Conservation (phyloP, 2,113 vertebrate species). For the Nansenia antarctica region DNA sequence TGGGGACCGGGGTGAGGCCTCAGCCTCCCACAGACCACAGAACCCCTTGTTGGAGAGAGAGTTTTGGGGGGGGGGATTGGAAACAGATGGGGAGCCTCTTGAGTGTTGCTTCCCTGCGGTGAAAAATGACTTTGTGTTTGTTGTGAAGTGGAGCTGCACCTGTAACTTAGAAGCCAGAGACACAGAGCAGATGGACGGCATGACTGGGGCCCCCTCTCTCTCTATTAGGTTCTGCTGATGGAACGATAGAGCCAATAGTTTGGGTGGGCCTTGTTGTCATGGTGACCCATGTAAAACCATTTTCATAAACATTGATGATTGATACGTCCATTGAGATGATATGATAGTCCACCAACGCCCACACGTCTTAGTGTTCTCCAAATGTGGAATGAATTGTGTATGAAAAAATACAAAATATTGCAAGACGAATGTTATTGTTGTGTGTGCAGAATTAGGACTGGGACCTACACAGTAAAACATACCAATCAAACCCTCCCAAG, state of each 20-base stretch:
- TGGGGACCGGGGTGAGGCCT: constrained; percentile 15
- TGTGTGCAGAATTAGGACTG: no score
- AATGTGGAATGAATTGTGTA: constrained; percentile 22
- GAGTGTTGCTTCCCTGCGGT: constrained; percentile 11
- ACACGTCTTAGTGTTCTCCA: constrained; percentile 32
- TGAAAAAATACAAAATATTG: no score
- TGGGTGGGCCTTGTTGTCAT: constrained; percentile 52
- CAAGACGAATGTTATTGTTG: no score
- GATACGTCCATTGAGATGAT: constrained; percentile 20
- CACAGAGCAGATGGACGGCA: neutral
- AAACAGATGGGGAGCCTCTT: constrained; percentile 52
- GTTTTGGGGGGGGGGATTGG: constrained; percentile 48
- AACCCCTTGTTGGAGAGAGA: constrained; percentile 2
- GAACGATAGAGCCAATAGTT: constrained; percentile 22
- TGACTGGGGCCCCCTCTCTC: constrained; percentile 11
- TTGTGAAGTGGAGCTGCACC: constrained; percentile 35
- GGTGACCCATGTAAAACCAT: constrained; percentile 31
- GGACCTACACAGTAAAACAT: no score
- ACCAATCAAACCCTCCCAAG: no score
- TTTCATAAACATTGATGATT: constrained; percentile 31
- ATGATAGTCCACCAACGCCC: constrained; percentile 30
- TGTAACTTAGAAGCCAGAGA: constrained; percentile 6
- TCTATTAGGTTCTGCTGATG: constrained; percentile 20
- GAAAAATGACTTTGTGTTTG: constrained; percentile 16
- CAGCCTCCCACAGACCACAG: constrained; percentile 29